Evolutionary conservation across 2,797 vertebrate species (phyloP).

Genomic region (Manis crassicaudata): DNA sequence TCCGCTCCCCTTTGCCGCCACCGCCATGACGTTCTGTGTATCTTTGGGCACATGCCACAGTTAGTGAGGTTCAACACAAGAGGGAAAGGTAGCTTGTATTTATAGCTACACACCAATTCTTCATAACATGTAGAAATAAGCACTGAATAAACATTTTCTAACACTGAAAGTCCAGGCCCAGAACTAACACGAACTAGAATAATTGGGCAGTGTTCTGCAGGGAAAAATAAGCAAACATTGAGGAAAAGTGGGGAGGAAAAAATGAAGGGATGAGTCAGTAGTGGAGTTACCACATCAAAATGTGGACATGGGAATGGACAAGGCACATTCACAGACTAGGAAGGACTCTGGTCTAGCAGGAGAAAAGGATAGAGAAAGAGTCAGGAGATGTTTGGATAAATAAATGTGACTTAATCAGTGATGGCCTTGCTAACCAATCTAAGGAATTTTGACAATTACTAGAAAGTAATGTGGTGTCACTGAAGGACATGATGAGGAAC

Average conservation of each 20-base stretch:
- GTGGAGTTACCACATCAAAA: not conserved
- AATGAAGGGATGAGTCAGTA: not conserved
- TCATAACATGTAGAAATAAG: not conserved
- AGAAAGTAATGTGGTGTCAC: not conserved
- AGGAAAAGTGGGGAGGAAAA: not conserved
- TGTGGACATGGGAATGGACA: too few species aligned
- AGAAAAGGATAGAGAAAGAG: not conserved
- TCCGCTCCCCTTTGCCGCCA: not conserved
- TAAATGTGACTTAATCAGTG: not conserved
- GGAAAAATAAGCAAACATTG: not conserved
- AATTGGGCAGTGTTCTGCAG: not conserved
- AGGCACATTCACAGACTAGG: not conserved
- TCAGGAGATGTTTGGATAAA: not conserved
- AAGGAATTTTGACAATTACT: not conserved
- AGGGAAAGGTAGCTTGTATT: not conserved
- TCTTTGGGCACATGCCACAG: not conserved
- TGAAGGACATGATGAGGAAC: not conserved
- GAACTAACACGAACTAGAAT: not conserved
- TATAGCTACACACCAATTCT: not conserved
- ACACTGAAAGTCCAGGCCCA: not conserved
- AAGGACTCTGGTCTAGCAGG: not conserved
- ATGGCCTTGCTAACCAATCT: not conserved
- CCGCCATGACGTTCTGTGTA: not conserved
- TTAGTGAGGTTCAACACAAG: not conserved
- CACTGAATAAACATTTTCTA: not conserved